Base-by-base conservation (phyloP, 2,888 invertebrate genomes). In the Conops quadrifasciatus region DNA sequence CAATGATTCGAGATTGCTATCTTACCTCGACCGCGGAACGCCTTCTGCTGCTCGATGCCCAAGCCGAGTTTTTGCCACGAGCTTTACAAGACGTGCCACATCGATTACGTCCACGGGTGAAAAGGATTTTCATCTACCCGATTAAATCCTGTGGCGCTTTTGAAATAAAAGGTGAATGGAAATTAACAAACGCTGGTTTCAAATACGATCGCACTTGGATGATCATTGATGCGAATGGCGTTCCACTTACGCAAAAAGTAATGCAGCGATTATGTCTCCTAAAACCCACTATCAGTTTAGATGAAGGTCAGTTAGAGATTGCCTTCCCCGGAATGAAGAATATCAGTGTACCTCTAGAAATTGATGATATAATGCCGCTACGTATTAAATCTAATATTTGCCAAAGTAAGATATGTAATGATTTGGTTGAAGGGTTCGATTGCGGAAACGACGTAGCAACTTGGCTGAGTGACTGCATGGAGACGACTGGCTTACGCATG, bases 131-230 rank as follows among this genome's bases (percentile, higher is more conserved):
- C 80, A 88, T 97, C 62, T 97, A 94, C 84, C 97, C 97, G 0
- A 89, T 97, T 7, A 97, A 97, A 87, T 97, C 97, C 0, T 97
- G 97, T 85, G 95, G 91, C 0, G 91, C 93, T 9, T 92, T 91
- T 80, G 89, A 91, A 87, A 89, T 93, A 30, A 80, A 80, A 45
- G 80, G 84, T 13, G 85, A 88, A 19, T 97, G 97, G 96, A 87
- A 88, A 72, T 84, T 97, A 69, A 92, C 91, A 15, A 79, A 85
- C 0, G 91, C 91, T 79, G 98, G 98, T 0, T 88, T 98, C 45
- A 88, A 91, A 79, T 95, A 92, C 84, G 98, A 98, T 85, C 89
- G 98, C 76, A 91, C 93, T 80, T 98, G 97, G 96, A 95, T 97
- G 94, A 91, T 98, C 73, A 89, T 95, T 9, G 93, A 91, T 78